Base-by-base conservation (phyloP, 1,140 invertebrate genomes). In the Phthorimaea operculella region DNA sequence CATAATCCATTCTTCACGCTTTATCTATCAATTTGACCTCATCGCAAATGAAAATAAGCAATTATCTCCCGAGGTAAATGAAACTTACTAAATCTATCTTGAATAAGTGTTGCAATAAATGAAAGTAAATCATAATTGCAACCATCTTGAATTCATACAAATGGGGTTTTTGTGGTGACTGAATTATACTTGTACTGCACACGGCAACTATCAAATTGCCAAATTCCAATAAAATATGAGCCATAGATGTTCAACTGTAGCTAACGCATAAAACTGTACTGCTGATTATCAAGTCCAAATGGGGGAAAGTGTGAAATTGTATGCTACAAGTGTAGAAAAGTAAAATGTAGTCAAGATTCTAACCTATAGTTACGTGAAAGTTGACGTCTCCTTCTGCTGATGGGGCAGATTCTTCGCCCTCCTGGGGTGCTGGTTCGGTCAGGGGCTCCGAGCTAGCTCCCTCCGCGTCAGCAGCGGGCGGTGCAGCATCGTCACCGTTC, bases 331-430 rank as follows among this genome's bases (percentile, higher is more conserved):
- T 28, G 21, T 28, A 28, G 6, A 28, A 28, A 28, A 28, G 21
- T 28, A 28, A 28, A 28, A 28, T 28, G 21, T 28, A 28, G 6
- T 28, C 21, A 28, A 28, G 21, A 28, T 28, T 28, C 21, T 28
- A 28, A 28, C 21, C 21, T 28, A 28, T 12, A n/a, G 36, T 39
- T 39, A 39, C n/a, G 36, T 39, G 36, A 39, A 39, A 39, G 36
- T 39, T 10, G 36, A 10, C n/a, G n/a, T 39, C n/a, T 66, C 75
- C 75, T 66, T 67, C 60, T 21, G 51, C 14, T 17, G 56, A 33
- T n/a, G 52, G 52, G 42, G 60, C 39, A 9, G 55, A 15, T 11
- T 60, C 57, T 16, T 68, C 66, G n/a, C 45, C 18, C 17, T 48
- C 55, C 10, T 55, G 54, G 18, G 51, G 49, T 12, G 42, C 54